Conservation (phyloP, 2,797 vertebrate genomes). For the Vipera ursinii region DNA sequence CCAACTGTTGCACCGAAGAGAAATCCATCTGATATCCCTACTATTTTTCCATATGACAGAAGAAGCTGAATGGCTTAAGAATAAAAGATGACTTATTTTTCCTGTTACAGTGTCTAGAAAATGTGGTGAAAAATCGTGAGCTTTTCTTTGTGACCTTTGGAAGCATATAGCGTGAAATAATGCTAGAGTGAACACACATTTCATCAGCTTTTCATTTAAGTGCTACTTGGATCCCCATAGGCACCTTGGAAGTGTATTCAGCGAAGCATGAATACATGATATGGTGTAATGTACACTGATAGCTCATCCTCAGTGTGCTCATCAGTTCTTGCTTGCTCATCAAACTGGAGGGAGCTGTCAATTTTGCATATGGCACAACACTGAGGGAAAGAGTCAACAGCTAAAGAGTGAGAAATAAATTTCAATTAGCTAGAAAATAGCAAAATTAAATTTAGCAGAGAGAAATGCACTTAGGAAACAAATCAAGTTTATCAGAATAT, state of each 20-base stretch:
- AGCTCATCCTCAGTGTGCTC: background rate
- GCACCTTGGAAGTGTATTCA: background rate
- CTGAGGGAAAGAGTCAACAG: background rate
- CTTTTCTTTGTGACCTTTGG: background rate
- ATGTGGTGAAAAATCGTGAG: background rate
- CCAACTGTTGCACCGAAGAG: background rate
- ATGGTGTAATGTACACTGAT: background rate
- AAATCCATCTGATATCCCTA: background rate
- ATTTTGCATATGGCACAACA: background rate
- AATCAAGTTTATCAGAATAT: background rate
- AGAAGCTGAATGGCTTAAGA: background rate
- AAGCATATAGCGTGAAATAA: background rate
- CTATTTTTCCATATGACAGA: background rate
- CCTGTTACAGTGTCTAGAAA: background rate
- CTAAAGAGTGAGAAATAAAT: background rate
- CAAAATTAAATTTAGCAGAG: background rate
- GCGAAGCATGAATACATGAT: background rate
- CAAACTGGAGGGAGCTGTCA: background rate
- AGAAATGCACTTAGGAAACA: background rate
- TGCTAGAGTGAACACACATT: background rate
- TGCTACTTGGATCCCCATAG: background rate
- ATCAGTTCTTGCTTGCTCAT: background rate
- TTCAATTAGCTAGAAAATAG: background rate
- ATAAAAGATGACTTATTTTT: background rate
- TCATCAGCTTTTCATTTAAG: background rate